Evolutionary conservation across 2,797 vertebrate genomes (phyloP).

Genomic region (Alfaro cultratus): DNA sequence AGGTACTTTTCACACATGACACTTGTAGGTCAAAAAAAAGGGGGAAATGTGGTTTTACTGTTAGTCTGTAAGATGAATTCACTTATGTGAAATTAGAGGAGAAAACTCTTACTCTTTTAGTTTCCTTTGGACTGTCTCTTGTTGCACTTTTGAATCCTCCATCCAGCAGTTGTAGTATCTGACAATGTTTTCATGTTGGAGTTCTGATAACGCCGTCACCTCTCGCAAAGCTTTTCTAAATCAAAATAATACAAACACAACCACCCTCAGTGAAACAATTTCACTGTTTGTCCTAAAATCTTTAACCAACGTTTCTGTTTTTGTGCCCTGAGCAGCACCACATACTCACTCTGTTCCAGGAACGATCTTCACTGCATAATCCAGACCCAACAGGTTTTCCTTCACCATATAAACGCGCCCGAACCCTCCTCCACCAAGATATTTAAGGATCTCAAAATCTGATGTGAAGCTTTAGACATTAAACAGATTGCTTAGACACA

Average conservation of each 20-base stretch:
- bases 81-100: neutral
- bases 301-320: neutral
- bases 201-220: constrained; percentile 36
- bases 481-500: neutral
- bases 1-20: constrained; percentile 56
- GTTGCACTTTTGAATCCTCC: constrained; percentile 49
- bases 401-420: constrained; percentile 73
- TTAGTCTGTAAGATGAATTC: neutral
- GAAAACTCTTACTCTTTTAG: constrained; percentile 45
- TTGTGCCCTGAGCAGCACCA: constrained; percentile 7
- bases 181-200: constrained; percentile 73
- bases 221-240: constrained; percentile 72
- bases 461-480: constrained; percentile 59
- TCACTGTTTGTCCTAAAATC: neutral
- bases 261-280: neutral
- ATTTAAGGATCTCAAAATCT: constrained; percentile 37
- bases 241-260: neutral
- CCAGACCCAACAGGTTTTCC: constrained; percentile 13
- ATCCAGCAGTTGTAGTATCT: constrained; percentile 70
- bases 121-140: neutral
- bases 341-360: constrained; percentile 60
- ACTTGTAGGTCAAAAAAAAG: constrained; percentile 25
- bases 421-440: constrained; percentile 67
- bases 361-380: constrained; percentile 77
- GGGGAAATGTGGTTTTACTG: neutral